Base-by-base conservation (phyloP, 2,113 vertebrate species). In the Rhea americana region DNA sequence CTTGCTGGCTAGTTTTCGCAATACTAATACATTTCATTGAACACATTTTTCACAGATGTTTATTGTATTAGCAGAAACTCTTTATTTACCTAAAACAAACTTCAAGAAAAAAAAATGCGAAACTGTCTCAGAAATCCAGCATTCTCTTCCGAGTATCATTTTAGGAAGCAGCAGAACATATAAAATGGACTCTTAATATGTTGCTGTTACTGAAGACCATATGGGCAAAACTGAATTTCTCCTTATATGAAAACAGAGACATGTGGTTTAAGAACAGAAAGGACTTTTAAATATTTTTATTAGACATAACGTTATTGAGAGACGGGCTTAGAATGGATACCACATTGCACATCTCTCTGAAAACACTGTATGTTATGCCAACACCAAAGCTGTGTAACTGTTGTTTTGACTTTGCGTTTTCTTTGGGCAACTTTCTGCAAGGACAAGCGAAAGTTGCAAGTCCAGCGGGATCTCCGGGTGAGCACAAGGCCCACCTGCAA, bases 161-260 rank as follows among this genome's bases (percentile, higher is more conserved):
- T 3, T 2, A 2, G 47, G 39, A 13, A 0, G 70, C 13, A 25
- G 43, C 41, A 9, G 68, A 48, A 3, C 50, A 71, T 4, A 1
- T 0, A 5, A 16, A 30, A 7, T 0, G 3, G 47, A 0, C 7
- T 3, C 66, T 32, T 32, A 0, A 30, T 0, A 0, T 0, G 20
- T 47, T 32, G 20, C 5, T 2, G 3, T 67, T 17, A 47, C 58
- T 14, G 37, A 11, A 7, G 7, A 59, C 41, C 45, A 0, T 71
- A 11, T 19, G 75, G 4, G 3, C 68, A 8, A 3, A 26, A 17
- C 75, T 0, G 8, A 51, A 5, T 66, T 20, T 4, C 58, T n/a
- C 45, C 2, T 25, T 3, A 1, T 0, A 12, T 6, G 8, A 32
- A 26, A 32, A 32, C 0, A 1, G 25, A 32, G 32, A 28, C 45